These are phyloP conservation scores for Glossophaga mutica DNA, from an alignment of 2,797 vertebrate genomes.

Conservation along the genomic window DNA sequence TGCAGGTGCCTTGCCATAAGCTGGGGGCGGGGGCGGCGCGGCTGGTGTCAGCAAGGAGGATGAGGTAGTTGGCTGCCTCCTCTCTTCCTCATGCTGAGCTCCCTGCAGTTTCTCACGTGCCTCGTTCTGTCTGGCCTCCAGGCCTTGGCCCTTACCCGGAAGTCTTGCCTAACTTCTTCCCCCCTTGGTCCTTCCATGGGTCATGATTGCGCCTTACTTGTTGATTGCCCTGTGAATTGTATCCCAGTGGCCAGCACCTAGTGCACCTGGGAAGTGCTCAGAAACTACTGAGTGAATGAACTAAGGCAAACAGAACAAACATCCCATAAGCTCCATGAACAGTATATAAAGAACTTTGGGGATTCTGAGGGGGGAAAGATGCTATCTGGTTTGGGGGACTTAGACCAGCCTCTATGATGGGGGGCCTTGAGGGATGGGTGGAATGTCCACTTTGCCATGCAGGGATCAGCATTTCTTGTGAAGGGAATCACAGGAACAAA, in stretches of 20 bases:
- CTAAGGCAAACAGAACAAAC: neutral
- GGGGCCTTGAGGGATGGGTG: neutral
- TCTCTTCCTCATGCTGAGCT: neutral
- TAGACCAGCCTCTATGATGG: neutral
- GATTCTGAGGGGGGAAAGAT: neutral
- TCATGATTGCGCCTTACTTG: neutral
- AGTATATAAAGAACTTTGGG: neutral
- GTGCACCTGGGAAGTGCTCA: neutral
- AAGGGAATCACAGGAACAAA: neutral
- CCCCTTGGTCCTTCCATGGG: neutral
- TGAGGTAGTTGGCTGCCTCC: neutral
- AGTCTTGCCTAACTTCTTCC: neutral
- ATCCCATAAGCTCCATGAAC: neutral
- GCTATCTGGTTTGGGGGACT: neutral
- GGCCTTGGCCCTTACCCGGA: neutral
- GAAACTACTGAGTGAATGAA: neutral
- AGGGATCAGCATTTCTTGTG: neutral
- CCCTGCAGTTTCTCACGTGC: neutral
- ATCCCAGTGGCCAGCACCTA: neutral
- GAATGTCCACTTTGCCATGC: neutral
- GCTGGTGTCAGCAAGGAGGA: too few relatives aligned
- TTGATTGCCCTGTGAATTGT: neutral
- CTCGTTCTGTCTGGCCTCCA: neutral
- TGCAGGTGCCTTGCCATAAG: rapidly evolving
- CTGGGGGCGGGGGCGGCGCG: too few relatives aligned